Base-by-base conservation (phyloP, 2,797 vertebrate species). In the Spheniscus humboldti region DNA sequence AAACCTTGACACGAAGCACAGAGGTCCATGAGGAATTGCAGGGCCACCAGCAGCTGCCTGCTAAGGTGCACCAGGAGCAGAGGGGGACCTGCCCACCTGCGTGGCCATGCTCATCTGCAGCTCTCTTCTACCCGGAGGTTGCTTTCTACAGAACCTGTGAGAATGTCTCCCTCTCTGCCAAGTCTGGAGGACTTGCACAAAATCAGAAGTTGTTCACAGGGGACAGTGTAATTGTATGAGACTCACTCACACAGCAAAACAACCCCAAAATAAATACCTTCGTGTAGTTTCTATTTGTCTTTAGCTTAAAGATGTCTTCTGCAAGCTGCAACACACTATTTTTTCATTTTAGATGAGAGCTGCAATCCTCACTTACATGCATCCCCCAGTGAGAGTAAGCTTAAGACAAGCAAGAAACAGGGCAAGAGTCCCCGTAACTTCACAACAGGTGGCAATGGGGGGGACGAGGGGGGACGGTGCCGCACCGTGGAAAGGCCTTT, bases 81-180 rank as follows among this genome's bases (percentile, higher is more conserved):
- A 41, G 10, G 3, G 9, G 33, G 13, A 39, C 28, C 41, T 19
- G 20, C 12, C 20, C 3, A 3, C n/a, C 41, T 2, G 1, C 2
- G 0, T 23, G 63, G 31, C 14, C 2, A 2, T 0, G 0, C 8
- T 52, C 30, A 47, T 13, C 52, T 3, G 1, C 0, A 0, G 13
- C 4, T 3, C 50, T 82, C 50, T 81, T 85, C 57, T 24, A 43
- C 17, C 18, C 18, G 14, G 30, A 74, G 18, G 20, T 0, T 63
- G 56, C 63, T 27, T 27, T 72, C 63, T 66, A 14, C 43, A 66
- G 76, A 75, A 53, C 24, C 7, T 8, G 7, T 19, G 13, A 77
- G 45, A 94, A 64, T 45, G 23, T 31, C 27, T 75, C 64, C 31
- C 35, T 14, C 24, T 35, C 66, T 82, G 37, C 35, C 41, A 72